Percentiles rank a stretch among this genome's conserved stretches.
These are phyloP conservation scores for Zaprionus kolodkinae DNA, from an alignment of 1,140 invertebrate genomes.

Conservation along the genomic window DNA sequence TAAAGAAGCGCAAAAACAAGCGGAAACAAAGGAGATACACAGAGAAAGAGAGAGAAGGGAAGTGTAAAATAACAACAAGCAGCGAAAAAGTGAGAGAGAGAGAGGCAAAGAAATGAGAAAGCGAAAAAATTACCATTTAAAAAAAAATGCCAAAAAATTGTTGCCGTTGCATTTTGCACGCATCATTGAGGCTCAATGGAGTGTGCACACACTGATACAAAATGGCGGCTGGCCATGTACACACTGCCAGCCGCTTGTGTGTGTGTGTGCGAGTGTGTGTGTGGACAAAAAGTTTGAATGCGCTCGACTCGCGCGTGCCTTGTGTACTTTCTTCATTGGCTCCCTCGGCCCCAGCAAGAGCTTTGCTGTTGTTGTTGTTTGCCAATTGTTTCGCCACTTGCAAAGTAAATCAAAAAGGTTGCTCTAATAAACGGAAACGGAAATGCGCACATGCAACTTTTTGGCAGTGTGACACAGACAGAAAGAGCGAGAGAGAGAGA, in stretches of 20 bases:
- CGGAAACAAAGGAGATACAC: conserved; percentile 11
- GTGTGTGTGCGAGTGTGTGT: conserved; percentile 6
- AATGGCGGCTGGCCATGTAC: conserved; percentile 61
- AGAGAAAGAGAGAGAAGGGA: background rate
- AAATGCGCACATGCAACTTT: conserved; percentile 76
- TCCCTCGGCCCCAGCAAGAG: conserved; percentile 21
- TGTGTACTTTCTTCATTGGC: conserved; percentile 45
- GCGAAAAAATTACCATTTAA: conserved; percentile 75
- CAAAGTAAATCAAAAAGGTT: conserved; percentile 76
- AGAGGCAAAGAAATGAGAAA: conserved; percentile 13
- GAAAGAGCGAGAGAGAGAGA: background rate
- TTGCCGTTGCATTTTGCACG: conserved; percentile 81
- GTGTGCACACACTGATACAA: conserved; percentile 82
- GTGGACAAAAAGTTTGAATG: conserved; percentile 64
- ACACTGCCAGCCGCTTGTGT: conserved; percentile 6
- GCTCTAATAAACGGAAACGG: conserved; percentile 77
- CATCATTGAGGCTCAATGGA: conserved; percentile 82
- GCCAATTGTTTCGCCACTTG: conserved; percentile 72
- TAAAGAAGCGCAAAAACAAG: conserved; percentile 8
- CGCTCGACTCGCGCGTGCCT: conserved; percentile 36
- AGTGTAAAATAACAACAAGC: conserved; percentile 34
- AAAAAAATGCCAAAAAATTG: conserved; percentile 75
- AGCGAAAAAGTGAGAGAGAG: conserved; percentile 9
- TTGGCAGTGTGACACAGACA: conserved; percentile 2
- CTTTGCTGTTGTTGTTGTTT: conserved; percentile 58